Evolutionary conservation across 1,140 invertebrate genomes (phyloP), one percentile per base, ranked within the genome.

Genomic region (Euborellia annulipes): DNA sequence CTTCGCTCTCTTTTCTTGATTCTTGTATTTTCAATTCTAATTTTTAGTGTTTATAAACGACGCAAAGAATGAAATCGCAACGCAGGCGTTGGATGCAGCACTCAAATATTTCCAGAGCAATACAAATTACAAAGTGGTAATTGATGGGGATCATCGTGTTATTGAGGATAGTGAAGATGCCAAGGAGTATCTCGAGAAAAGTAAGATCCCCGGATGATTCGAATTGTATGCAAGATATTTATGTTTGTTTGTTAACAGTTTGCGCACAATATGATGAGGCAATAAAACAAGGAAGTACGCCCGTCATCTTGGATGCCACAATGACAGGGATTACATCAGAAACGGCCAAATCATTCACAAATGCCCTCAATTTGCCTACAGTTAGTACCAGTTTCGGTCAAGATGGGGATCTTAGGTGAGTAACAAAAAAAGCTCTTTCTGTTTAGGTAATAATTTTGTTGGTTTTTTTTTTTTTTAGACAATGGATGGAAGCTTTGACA

Each of bases 371-470:
- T 1, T 57, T 90, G 45, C 86, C 88, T 3, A 91, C 86, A 0
- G 68, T 91, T 8, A 81, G 79, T 27, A 77, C 78, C 2, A 84
- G 85, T 17, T 90, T 82, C 57, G 87, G 86, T 0, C 82, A 87
- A 56, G 70, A 75, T 17, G 82, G 79, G 0, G 85, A 90, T 63
- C 59, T 90, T 7, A 66, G 67, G 67, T 67, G 50, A 41, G n/a
- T n/a, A n/a, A n/a, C n/a, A n/a, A n/a, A n/a, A n/a, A n/a, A n/a
- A n/a, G n/a, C n/a, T n/a, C n/a, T n/a, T n/a, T n/a, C n/a, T n/a
- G n/a, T n/a, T n/a, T n/a, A n/a, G n/a, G n/a, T n/a, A n/a, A n/a
- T n/a, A n/a, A n/a, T n/a, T n/a, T n/a, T n/a, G 0, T 34, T 13
- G 11, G 0, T 46, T 8, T 17, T 42, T 16, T 39, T 27, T n/a